Conservation (phyloP, 2,888 invertebrate species). For the Acrobasis consociella region DNA sequence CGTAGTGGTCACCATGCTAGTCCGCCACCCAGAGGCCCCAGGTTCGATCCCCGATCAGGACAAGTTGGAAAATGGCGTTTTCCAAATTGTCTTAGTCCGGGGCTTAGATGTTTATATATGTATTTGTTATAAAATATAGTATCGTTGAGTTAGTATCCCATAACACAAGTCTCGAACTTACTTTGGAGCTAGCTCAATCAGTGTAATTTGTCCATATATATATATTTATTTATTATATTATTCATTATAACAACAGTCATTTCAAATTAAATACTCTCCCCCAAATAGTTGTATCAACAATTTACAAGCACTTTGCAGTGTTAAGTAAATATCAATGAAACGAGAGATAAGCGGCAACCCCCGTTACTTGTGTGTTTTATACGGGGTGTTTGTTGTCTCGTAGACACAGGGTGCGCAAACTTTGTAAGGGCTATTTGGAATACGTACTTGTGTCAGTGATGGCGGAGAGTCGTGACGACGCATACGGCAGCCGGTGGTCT, state of each 20-base stretch:
- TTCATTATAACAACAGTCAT: background rate
- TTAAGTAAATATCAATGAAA: slow-evolving; percentile 1
- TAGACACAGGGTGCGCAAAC: slow-evolving; percentile 41
- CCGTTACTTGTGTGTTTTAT: slow-evolving; percentile 17
- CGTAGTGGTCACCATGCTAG: no score
- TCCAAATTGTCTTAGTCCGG: no score
- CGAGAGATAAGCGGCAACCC: slow-evolving; percentile 9
- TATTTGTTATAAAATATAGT: no score
- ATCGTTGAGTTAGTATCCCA: no score
- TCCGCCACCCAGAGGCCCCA: no score
- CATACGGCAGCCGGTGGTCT: slow-evolving; percentile 56
- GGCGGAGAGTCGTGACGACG: slow-evolving; percentile 70
- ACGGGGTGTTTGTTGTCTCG: slow-evolving; percentile 11
- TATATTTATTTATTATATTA: no score
- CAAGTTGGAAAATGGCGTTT: no score
- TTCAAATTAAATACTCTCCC: background rate
- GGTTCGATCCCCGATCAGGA: no score
- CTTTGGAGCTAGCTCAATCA: no score
- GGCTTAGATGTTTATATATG: no score
- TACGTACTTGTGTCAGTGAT: slow-evolving; percentile 64
- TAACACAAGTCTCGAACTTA: no score
- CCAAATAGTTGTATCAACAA: background rate
- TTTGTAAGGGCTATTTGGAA: slow-evolving; percentile 66
- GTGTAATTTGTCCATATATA: no score
- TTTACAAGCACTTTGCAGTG: background rate